A percentile compares a stretch with the other conserved stretches of the same genome.
phyloP scores from a whole-genome alignment of 2,113 vertebrate species.

The Plectropomus leopardus region DNA sequence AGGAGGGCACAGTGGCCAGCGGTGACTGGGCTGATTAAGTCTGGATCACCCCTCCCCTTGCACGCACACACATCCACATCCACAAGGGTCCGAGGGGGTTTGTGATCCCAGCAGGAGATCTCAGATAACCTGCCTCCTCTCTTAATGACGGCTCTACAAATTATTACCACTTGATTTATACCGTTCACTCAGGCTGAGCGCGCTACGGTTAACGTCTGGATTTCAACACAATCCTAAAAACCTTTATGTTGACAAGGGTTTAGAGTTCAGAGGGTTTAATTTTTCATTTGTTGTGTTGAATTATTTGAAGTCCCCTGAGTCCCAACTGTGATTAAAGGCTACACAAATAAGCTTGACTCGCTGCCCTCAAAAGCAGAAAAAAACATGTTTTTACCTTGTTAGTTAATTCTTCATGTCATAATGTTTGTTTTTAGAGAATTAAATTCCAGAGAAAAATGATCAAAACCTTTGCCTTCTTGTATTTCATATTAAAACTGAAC shows the following conservation, averaged over 20 bases:
- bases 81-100: constrained; percentile 8
- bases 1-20: not conserved
- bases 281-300: constrained; percentile 27
- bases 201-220: not conserved
- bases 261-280: constrained; percentile 9
- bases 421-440: constrained; percentile 16
- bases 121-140: constrained; percentile 13
- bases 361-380: not conserved
- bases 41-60: not conserved
- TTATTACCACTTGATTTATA: constrained; percentile 24
- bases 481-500: not conserved
- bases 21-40: constrained; percentile 46
- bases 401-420: not conserved
- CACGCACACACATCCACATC: too few relatives aligned
- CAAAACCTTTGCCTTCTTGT: constrained; percentile 6
- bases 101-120: constrained; percentile 22
- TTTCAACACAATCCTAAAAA: not conserved
- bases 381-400: constrained; percentile 9
- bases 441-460: not conserved
- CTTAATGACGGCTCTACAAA: constrained; percentile 29
- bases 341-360: constrained; percentile 5
- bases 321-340: constrained; percentile 10
- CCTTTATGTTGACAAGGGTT: not conserved
- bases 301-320: constrained; percentile 20
- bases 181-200: not conserved